Base-by-base conservation (phyloP, 2,113 vertebrate species). In the Kryptolebias marmoratus region DNA sequence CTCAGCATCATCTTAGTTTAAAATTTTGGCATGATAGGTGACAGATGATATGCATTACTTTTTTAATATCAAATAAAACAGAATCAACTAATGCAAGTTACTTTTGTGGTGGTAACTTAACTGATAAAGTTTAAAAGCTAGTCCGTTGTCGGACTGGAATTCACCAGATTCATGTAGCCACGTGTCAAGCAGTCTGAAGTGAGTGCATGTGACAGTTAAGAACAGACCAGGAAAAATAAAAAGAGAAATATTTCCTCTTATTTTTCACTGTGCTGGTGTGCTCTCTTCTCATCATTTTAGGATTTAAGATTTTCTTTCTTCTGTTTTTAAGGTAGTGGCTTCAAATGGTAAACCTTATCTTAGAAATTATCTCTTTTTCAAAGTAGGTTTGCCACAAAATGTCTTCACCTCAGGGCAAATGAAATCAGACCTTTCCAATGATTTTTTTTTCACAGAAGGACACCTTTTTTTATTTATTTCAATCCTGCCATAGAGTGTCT, bases 341-440 rank as follows among this genome's bases (percentile, higher is more conserved):
- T 71, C 59, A 81, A 89, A 77, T 88, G 50, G 53, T 66, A 77
- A 85, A 88, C 79, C 71, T 71, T 72, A 69, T 84, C 70, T 83
- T 70, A 74, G 48, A 77, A 74, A 80, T 73, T 4, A 75, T 79
- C 82, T 73, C 9, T 58, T 69, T 80, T 60, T 76, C 30, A 65
- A 66, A 45, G 54, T 15, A 64, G 27, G 32, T 56, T 73, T 22
- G 32, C 32, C 27, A 39, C 44, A 47, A 49, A 63, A 49, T 39
- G 64, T 36, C 22, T 2, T 22, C 15, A 18, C 27, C 16, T 47
- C 15, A 6, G 49, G 72, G 61, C 30, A 0, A 81, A 59, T 75
- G 36, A 65, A 76, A 65, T 57, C 67, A 55, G n/a, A 68, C 47
- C 47, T 68, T 16, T 49, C 4, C 22, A 3, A 18, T 85, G 67